These are phyloP conservation scores for Fragum fragum DNA, from an alignment of 2,888 invertebrate genomes.

Conservation along the genomic window DNA sequence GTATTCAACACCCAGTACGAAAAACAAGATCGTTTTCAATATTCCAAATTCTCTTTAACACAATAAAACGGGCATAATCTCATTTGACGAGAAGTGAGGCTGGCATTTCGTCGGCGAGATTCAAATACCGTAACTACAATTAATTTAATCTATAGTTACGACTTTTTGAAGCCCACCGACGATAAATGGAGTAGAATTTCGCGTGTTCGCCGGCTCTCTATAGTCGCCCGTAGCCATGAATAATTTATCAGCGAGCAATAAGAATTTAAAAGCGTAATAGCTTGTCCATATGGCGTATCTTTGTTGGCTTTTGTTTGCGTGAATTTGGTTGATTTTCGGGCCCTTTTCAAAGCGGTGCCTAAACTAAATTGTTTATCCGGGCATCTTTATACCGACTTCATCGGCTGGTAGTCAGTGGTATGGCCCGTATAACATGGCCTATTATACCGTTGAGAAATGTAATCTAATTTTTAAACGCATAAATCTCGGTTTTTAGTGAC, in stretches of 20 bases:
- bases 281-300: conserved; percentile 32
- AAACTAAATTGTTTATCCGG: neutral
- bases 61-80: neutral
- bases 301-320: neutral
- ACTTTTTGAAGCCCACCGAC: too few relatives aligned
- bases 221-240: conserved; percentile 18
- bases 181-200: conserved; percentile 4
- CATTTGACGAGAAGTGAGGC: neutral
- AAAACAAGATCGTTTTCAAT: neutral
- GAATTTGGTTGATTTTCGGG: neutral
- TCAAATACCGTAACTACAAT: too few relatives aligned
- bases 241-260: conserved; percentile 14
- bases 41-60: conserved; percentile 3
- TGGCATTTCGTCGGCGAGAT: neutral
- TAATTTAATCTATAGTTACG: too few relatives aligned
- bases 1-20: neutral
- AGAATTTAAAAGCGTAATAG: conserved; percentile 33
- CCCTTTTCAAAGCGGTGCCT: conserved; percentile 20
- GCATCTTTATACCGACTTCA: neutral
- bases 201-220: conserved; percentile 10
- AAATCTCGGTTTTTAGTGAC: too few relatives aligned
- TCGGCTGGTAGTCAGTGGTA: too few relatives aligned
- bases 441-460: too few relatives aligned
- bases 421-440: too few relatives aligned
- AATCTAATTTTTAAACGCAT: too few relatives aligned